Evolutionary conservation across 2,888 invertebrate species (phyloP).

Genomic region (Parnassius orleans): DNA sequence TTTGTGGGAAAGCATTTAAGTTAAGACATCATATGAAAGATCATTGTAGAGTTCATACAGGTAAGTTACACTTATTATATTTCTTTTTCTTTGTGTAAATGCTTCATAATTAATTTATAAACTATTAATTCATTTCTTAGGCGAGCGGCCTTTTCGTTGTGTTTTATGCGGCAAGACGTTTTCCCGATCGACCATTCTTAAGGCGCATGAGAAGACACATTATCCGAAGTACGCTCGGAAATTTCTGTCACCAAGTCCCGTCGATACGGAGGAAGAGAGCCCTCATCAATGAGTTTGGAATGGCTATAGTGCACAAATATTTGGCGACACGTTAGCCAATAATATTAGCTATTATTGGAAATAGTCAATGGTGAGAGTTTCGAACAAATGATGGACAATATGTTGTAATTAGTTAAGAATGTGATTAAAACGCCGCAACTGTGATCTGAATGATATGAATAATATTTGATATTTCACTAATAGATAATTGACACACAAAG

Average conservation of each 20-base stretch:
- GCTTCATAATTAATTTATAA: constrained; percentile 3
- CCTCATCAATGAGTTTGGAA: constrained; percentile 83
- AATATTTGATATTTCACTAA: constrained; percentile 81
- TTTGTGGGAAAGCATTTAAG: constrained; percentile 96
- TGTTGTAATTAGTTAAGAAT: constrained; percentile 79
- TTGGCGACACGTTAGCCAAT: constrained; percentile 53
- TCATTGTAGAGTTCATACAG: constrained; percentile 95
- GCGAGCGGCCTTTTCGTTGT: constrained; percentile 94
- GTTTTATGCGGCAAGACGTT: constrained; percentile 94
- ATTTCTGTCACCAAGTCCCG: constrained; percentile 92
- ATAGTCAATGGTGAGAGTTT: constrained; percentile 65
- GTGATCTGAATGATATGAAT: constrained; percentile 82
- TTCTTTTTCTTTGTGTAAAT: background rate
- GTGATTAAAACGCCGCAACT: constrained; percentile 82
- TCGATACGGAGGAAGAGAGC: constrained; percentile 91
- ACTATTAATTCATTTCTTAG: constrained; percentile 52
- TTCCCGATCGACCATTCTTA: constrained; percentile 93
- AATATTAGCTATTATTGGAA: constrained; percentile 48
- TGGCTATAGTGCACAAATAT: constrained; percentile 49
- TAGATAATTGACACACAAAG: constrained; percentile 75
- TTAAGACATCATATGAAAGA: constrained; percentile 96
- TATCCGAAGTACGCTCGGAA: constrained; percentile 95
- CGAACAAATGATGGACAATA: constrained; percentile 77
- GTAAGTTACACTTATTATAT: constrained; percentile 62
- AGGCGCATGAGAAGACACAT: constrained; percentile 96